These are phyloP conservation scores for Gila orcuttii DNA, from an alignment of 2,113 vertebrate species.

Conservation along the genomic window DNA sequence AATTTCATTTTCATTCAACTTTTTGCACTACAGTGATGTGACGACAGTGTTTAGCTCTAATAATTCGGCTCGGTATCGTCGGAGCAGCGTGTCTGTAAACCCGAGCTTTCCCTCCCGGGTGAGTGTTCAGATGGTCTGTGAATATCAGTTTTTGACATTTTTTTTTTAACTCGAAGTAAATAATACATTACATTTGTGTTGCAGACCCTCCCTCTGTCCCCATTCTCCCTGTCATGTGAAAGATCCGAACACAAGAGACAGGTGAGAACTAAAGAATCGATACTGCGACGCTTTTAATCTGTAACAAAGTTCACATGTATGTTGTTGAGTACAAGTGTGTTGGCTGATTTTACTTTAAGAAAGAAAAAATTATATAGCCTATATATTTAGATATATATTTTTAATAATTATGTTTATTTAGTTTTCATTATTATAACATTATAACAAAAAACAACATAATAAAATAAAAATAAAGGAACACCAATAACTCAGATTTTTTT, in stretches of 20 bases:
- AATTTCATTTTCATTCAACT: too few relatives aligned
- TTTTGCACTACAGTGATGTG: conserved; percentile 66
- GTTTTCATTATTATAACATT: too few relatives aligned
- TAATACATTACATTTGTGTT: background rate
- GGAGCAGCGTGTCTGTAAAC: conserved; percentile 81
- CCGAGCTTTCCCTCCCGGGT: conserved; percentile 77
- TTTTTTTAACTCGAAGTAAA: background rate
- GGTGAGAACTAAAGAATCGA: conserved; percentile 64
- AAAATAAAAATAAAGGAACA: too few relatives aligned
- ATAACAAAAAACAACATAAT: too few relatives aligned
- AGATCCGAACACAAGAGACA: conserved; percentile 73
- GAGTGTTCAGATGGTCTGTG: conserved; percentile 35
- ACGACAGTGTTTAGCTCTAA: conserved; percentile 70
- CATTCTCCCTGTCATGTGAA: conserved; percentile 70
- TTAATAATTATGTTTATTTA: too few relatives aligned
- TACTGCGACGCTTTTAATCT: background rate
- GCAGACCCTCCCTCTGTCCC: conserved; percentile 72
- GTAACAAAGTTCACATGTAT: background rate
- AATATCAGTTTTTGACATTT: conserved; percentile 15
- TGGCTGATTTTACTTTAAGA: background rate
- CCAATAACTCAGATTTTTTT: too few relatives aligned
- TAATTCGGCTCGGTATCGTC: conserved; percentile 71
- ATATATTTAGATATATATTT: too few relatives aligned
- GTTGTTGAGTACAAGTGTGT: background rate
- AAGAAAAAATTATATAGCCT: background rate